phyloP scores from a whole-genome alignment of 2,797 vertebrate species.

The Pyrocephalus nanus region DNA sequence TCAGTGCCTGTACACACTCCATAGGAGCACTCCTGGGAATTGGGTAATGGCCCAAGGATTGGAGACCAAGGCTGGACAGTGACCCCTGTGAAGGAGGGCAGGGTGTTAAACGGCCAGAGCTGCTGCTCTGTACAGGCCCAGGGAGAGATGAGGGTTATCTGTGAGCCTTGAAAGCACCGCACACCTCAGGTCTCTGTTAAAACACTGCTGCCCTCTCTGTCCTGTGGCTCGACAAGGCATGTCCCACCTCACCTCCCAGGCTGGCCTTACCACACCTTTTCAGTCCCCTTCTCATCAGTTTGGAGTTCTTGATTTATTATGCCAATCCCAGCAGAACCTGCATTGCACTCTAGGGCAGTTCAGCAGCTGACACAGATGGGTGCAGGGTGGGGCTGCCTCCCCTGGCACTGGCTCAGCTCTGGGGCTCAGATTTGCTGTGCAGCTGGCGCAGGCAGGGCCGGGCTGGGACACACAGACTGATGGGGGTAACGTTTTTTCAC shows the following conservation, averaged over 20 bases:
- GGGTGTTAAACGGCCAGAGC: neutral
- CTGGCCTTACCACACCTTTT: neutral
- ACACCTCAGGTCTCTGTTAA: neutral
- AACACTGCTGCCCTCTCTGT: neutral
- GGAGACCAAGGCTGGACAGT: neutral
- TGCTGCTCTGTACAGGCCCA: neutral
- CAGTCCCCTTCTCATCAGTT: rapidly evolving
- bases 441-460: neutral
- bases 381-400: neutral
- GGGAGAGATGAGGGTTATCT: neutral
- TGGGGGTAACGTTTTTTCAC: rapidly evolving
- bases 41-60: neutral
- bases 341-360: neutral
- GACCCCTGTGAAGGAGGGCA: neutral
- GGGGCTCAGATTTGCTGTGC: neutral
- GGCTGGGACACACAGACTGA: rapidly evolving
- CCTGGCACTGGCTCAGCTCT: neutral
- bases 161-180: neutral
- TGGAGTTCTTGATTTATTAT: neutral
- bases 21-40: neutral
- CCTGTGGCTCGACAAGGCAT: neutral
- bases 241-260: neutral
- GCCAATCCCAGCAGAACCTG: neutral
- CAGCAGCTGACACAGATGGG: neutral
- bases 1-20: neutral